These are phyloP conservation scores for Rhabditophanes sp. DNA, from an alignment of 2,888 invertebrate species.

Conservation along the genomic window DNA sequence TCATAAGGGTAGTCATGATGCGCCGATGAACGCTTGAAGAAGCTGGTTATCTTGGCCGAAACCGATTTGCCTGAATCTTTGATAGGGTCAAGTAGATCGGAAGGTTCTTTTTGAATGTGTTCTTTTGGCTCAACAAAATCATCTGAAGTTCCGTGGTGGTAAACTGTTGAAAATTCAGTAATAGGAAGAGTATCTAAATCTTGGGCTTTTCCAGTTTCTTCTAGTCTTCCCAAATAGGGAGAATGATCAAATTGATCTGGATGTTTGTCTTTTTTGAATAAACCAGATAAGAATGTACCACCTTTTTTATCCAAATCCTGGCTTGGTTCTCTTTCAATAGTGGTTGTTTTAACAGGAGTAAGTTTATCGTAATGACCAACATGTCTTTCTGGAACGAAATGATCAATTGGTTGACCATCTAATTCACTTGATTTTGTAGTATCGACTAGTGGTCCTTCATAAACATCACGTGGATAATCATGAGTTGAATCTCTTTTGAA, in stretches of 20 bases:
- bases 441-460: slow-evolving; percentile 16
- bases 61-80: too few relatives aligned
- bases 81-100: too few relatives aligned
- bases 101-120: too few relatives aligned
- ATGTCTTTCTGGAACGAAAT: too few relatives aligned
- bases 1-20: slow-evolving; percentile 15
- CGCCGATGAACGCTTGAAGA: slow-evolving; percentile 11
- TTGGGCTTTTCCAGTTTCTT: slow-evolving; percentile 6
- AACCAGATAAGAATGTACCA: slow-evolving; percentile 10
- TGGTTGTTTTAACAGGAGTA: too few relatives aligned
- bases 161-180: slow-evolving; percentile 6
- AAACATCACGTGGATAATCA: too few relatives aligned
- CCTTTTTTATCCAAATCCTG: slow-evolving; percentile 6
- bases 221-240: slow-evolving; percentile 13
- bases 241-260: slow-evolving; percentile 14
- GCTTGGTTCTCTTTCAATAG: not conserved
- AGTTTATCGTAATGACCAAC: slow-evolving; percentile 8
- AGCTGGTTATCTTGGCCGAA: slow-evolving; percentile 10
- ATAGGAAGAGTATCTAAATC: slow-evolving; percentile 9
- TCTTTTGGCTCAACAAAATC: slow-evolving; percentile 3
- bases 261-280: slow-evolving; percentile 14
- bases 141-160: slow-evolving; percentile 12
- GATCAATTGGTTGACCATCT: slow-evolving; percentile 14
- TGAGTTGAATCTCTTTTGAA: too few relatives aligned
- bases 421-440: slow-evolving; percentile 10